Percentiles rank a stretch among this genome's conserved stretches.
Conservation (phyloP, 2,888 invertebrate genomes). For the Tanytarsus gracilentus region DNA sequence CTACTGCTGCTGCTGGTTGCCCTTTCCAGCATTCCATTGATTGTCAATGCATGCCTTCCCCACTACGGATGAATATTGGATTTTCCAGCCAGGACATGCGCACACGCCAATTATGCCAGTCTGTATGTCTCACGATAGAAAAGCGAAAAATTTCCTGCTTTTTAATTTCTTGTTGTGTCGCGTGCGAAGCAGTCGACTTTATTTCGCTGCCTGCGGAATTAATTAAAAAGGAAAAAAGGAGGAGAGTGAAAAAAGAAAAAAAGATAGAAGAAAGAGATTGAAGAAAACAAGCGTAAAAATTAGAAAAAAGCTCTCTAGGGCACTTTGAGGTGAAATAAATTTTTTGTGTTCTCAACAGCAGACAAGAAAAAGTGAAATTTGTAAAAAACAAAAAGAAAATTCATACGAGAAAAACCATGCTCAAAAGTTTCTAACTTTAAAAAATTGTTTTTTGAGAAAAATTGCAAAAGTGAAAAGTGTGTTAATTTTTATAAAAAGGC, state of each 20-base stretch:
- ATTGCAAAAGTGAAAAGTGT: too few relatives aligned
- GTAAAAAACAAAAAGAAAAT: too few relatives aligned
- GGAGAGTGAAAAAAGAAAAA: background rate
- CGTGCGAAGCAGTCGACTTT: background rate
- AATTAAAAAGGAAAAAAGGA: background rate
- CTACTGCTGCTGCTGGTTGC: too few relatives aligned
- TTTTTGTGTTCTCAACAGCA: too few relatives aligned
- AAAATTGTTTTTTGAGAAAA: too few relatives aligned
- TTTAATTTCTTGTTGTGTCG: slow-evolving; percentile 25
- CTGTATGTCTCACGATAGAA: background rate
- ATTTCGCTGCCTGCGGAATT: background rate
- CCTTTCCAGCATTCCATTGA: too few relatives aligned
- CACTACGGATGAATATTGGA: too few relatives aligned
- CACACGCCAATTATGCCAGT: background rate
- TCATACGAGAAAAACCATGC: slow-evolving; percentile 26
- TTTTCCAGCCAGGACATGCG: too few relatives aligned
- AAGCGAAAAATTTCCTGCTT: background rate
- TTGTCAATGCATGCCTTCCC: too few relatives aligned
- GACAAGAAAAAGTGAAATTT: too few relatives aligned
- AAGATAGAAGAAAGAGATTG: background rate
- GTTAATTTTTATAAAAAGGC: too few relatives aligned
- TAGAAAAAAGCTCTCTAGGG: background rate
- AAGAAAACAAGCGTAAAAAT: background rate
- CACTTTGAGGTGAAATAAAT: too few relatives aligned
- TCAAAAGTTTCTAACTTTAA: slow-evolving; percentile 19